Conservation (phyloP, 2,113 vertebrate species). For the Onychostoma macrolepis region DNA sequence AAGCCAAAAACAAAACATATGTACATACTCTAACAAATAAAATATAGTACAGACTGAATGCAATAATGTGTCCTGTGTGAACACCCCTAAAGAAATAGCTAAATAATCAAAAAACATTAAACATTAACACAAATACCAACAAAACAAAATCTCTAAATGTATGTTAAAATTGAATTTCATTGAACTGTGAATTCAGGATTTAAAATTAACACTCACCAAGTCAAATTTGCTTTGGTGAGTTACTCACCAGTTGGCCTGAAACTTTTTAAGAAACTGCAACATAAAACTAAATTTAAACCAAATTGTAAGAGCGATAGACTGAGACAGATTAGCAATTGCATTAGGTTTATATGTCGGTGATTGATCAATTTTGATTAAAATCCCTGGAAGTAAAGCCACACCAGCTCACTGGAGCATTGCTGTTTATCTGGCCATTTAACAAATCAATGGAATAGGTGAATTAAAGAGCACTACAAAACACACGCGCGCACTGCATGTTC, state of each 20-base stretch:
- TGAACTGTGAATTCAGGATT: not conserved
- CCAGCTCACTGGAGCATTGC: conserved; percentile 14
- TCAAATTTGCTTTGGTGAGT: not conserved
- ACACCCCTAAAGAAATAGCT: too few relatives aligned
- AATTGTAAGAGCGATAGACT: not conserved
- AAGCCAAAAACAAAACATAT: not conserved
- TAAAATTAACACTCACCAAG: not conserved
- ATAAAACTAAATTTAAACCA: not conserved
- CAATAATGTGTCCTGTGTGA: not conserved
- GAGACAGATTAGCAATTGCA: not conserved
- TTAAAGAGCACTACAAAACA: not conserved
- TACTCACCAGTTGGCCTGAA: not conserved
- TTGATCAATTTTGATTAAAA: conserved; percentile 50
- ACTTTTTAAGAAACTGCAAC: not conserved
- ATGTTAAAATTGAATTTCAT: not conserved
- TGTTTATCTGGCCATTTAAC: conserved; percentile 28
- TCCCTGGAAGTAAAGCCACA: not conserved
- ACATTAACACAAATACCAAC: not conserved
- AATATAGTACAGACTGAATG: too few relatives aligned
- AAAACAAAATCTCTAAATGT: not conserved
- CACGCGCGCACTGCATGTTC: conserved; percentile 27
- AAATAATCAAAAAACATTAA: not conserved
- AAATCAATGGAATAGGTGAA: not conserved
- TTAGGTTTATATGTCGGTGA: not conserved
- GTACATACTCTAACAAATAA: too few relatives aligned